These are phyloP conservation scores for Poeciliopsis prolifica DNA, from an alignment of 2,113 vertebrate species.

Conservation along the genomic window DNA sequence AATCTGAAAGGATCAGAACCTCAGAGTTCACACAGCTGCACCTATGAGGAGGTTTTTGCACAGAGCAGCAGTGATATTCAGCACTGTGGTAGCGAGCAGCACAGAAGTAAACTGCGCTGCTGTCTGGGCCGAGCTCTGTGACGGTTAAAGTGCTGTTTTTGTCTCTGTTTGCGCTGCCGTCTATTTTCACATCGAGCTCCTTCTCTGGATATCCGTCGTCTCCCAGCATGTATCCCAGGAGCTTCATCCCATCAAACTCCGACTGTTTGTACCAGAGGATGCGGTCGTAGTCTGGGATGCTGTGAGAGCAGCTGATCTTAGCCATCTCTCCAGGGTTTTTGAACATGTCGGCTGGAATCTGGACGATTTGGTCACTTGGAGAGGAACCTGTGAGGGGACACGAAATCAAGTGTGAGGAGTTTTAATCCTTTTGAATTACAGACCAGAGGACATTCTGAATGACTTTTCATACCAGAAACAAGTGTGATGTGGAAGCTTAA, in stretches of 20 bases:
- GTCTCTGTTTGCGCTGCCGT: conserved; percentile 3
- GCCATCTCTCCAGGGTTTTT: neutral
- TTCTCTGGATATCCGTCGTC: rapidly evolving
- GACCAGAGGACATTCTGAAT: neutral
- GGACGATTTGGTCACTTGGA: conserved; percentile 6
- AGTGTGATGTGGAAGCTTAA: neutral
- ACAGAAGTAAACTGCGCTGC: conserved; percentile 28
- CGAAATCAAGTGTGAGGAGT: neutral
- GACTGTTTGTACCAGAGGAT: conserved; percentile 60
- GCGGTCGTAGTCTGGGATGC: conserved; percentile 6
- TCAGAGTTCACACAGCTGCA: neutral
- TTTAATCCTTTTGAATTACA: neutral
- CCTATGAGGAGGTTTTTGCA: conserved; percentile 38
- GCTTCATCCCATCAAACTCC: neutral
- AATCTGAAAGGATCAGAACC: too few species aligned
- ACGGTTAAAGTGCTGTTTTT: conserved; percentile 24
- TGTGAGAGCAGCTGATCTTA: conserved; percentile 48
- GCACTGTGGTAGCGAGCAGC: conserved; percentile 13
- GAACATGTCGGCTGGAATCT: conserved; percentile 32
- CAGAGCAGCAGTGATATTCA: neutral
- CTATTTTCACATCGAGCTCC: neutral
- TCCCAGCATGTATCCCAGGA: conserved; percentile 41
- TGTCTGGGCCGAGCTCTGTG: neutral
- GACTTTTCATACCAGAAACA: neutral
- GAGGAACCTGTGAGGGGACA: conserved; percentile 33